A percentile compares a stretch with the other conserved stretches of the same genome.
phyloP scores from a whole-genome alignment of 2,797 vertebrate species.

The Knipowitschia caucasica region DNA sequence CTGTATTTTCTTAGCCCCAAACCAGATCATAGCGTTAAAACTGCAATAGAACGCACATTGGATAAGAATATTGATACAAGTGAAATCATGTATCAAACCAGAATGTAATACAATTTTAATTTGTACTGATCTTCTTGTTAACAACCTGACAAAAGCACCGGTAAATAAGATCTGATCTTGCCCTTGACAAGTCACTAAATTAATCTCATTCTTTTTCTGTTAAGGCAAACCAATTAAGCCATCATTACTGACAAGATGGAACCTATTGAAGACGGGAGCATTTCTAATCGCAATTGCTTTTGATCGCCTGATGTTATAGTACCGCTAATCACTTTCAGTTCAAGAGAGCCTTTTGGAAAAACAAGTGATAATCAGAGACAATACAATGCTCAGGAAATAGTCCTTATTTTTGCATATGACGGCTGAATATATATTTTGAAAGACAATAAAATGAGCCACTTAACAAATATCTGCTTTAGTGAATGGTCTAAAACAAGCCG shows the following conservation, averaged over 20 bases:
- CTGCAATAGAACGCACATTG: no score
- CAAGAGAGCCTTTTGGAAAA: slow-evolving; percentile 8
- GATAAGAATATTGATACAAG: no score
- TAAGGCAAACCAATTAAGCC: slow-evolving; percentile 31
- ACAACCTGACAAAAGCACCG: no score
- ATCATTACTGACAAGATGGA: slow-evolving; percentile 42
- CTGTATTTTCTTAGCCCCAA: no score
- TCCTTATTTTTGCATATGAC: slow-evolving; percentile 33
- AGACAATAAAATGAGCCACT: slow-evolving; percentile 18
- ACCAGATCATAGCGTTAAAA: no score
- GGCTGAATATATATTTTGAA: slow-evolving; percentile 17
- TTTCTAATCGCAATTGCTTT: slow-evolving; percentile 28
- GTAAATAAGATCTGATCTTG: slow-evolving; percentile 14
- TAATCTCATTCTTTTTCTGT: slow-evolving; percentile 26
- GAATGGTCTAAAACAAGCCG: slow-evolving; percentile 50
- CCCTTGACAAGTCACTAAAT: slow-evolving; percentile 1
- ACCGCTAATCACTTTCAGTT: slow-evolving; percentile 26
- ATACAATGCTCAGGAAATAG: slow-evolving; percentile 25
- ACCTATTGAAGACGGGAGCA: slow-evolving; percentile 32
- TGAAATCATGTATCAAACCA: no score
- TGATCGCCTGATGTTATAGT: slow-evolving; percentile 22
- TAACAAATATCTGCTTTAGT: slow-evolving; percentile 40
- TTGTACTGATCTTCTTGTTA: no score
- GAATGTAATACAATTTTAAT: no score
- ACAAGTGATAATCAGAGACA: slow-evolving; percentile 44